Base-by-base conservation (phyloP, 2,888 invertebrate species). In the Tetropium fuscum region DNA sequence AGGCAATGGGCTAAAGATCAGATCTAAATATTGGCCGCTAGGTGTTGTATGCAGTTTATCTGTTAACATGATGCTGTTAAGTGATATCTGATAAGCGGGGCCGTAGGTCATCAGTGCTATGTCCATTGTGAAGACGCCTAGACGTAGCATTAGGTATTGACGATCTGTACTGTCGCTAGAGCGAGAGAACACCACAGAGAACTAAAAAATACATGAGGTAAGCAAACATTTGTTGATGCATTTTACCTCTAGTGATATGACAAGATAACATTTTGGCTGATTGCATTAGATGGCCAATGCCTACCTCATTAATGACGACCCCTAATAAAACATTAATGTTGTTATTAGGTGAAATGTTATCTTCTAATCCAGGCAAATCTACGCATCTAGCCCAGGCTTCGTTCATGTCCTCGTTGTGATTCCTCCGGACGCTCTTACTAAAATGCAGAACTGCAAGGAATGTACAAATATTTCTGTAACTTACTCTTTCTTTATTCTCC, bases 301-400 rank as follows among this genome's bases (percentile, higher is more conserved):
- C n/a, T n/a, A 86, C 86, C 81, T 90, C 90, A 81, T 90, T 91
- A 10, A 93, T 83, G 16, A 90, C 86, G 66, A 93, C 87, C 72
- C 93, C 83, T 47, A 91, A 82, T 53, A 93, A 82, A 27, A 89
- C 84, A 47, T 87, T 87, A 54, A 93, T 91, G 45, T 85, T 87
- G 80, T 94, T 94, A 75, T 87, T 87, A 0, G 90, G 90, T 0
- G 93, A 93, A 20, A 92, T 88, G 75, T 92, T 93, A 75, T 94
- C 94, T 68, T 94, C 93, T 65, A 94, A 90, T 1, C 93, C 91
- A 1, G 92, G 92, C 30, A 93, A 83, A 79, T 92, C 91, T 0
- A 92, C 88, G 4, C 87, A 88, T 58, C 91, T 84, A 0, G 92
- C 90, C 86, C 90, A 91, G 44, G 89, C 85, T 74, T 93, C 92